Percentiles rank a stretch among this genome's conserved stretches.
These are phyloP conservation scores for Myopa testacea DNA, from an alignment of 2,888 invertebrate species.

Conservation along the genomic window DNA sequence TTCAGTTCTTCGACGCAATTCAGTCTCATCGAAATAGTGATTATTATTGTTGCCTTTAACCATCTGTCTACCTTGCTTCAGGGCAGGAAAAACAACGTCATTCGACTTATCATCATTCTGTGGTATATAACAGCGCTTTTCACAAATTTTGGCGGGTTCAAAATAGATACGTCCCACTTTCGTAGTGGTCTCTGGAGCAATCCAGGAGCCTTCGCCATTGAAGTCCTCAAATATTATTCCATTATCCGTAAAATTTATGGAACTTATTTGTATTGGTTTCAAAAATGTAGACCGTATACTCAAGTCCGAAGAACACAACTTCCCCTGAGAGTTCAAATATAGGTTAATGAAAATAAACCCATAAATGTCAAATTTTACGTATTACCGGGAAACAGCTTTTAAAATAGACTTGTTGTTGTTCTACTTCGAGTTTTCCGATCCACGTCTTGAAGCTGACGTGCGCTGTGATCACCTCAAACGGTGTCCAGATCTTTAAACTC, in stretches of 20 bases:
- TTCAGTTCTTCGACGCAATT: constrained; percentile 64
- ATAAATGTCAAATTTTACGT: constrained; percentile 55
- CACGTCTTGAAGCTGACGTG: constrained; percentile 83
- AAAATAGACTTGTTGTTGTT: constrained; percentile 77
- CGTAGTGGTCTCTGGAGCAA: constrained; percentile 70
- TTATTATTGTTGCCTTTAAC: constrained; percentile 50
- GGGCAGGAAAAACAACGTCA: constrained; percentile 45
- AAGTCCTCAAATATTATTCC: constrained; percentile 73
- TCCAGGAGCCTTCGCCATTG: constrained; percentile 62
- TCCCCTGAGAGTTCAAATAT: constrained; percentile 72
- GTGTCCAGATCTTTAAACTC: constrained; percentile 80
- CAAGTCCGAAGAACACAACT: constrained; percentile 80
- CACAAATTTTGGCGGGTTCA: constrained; percentile 80
- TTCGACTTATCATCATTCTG: constrained; percentile 47
- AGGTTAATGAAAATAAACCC: not conserved
- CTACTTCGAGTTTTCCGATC: constrained; percentile 78
- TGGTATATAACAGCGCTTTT: constrained; percentile 61
- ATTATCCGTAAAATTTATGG: constrained; percentile 72
- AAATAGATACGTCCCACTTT: constrained; percentile 76
- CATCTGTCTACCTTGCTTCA: constrained; percentile 33
- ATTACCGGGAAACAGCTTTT: constrained; percentile 84
- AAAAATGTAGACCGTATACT: constrained; percentile 85
- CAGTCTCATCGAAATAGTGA: constrained; percentile 62
- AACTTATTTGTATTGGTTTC: constrained; percentile 79
- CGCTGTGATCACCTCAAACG: constrained; percentile 76